These are phyloP conservation scores for Erpetoichthys calabaricus DNA, from an alignment of 2,797 vertebrate species.

Conservation along the genomic window DNA sequence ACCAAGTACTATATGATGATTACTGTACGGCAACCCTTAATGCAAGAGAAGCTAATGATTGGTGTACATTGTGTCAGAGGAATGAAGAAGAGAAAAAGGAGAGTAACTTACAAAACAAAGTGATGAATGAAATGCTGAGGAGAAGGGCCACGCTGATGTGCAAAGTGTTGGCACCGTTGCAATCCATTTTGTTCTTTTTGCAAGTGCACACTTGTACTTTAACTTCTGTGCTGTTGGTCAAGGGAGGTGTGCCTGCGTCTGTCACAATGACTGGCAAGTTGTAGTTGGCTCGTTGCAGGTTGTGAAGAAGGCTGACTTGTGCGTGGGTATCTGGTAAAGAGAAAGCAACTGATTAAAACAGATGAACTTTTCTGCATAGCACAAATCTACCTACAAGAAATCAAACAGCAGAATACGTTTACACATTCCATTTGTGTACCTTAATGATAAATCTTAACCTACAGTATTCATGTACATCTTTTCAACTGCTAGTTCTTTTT, in stretches of 20 bases:
- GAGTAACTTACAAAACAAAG: constrained; percentile 62
- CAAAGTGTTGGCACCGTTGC: constrained; percentile 60
- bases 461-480: too few relatives aligned
- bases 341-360: neutral
- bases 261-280: constrained; percentile 85
- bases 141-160: constrained; percentile 35
- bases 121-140: constrained; percentile 52
- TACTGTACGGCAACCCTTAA: too few relatives aligned
- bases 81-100: constrained; percentile 3
- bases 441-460: too few relatives aligned
- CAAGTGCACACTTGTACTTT: constrained; percentile 93
- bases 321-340: constrained; percentile 73
- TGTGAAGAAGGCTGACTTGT: constrained; percentile 77
- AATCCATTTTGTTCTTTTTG: constrained; percentile 89
- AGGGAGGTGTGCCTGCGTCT: constrained; percentile 79
- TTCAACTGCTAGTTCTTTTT: too few relatives aligned
- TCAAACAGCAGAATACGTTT: too few relatives aligned
- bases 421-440: too few relatives aligned
- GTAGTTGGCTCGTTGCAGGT: constrained; percentile 90
- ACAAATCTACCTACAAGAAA: too few relatives aligned
- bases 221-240: constrained; percentile 83
- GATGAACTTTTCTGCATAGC: too few relatives aligned
- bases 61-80: too few relatives aligned
- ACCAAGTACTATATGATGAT: neutral
- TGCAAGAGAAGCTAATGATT: too few relatives aligned